phyloP scores from a whole-genome alignment of 2,797 vertebrate genomes.

The Pangasius sanitwongsei region DNA sequence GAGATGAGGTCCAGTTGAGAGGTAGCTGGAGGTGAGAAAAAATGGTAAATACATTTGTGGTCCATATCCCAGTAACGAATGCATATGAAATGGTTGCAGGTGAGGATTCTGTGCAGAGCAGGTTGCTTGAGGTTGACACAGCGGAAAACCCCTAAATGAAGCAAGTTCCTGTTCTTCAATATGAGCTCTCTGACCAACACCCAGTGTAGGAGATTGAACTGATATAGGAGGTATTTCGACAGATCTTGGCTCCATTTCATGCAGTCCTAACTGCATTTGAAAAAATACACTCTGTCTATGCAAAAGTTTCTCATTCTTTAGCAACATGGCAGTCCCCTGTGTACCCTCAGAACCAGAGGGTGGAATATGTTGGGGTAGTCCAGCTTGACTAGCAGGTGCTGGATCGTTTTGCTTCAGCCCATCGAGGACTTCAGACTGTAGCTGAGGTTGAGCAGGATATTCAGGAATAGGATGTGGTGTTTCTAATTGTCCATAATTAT shows the following conservation, averaged over 20 bases:
- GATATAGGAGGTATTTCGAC: not conserved
- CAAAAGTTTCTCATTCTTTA: not conserved
- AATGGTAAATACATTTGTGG: not conserved
- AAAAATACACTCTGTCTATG: not conserved
- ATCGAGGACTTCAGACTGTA: not conserved
- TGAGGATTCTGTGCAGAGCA: not conserved
- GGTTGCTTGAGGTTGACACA: not conserved
- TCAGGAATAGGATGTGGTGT: conserved; percentile 8
- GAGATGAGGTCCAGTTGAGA: not conserved
- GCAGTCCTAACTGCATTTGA: not conserved
- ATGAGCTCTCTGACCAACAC: not conserved
- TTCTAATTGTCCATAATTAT: not conserved
- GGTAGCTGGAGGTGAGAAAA: not conserved
- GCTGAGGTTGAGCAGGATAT: not conserved
- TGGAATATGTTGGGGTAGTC: not conserved
- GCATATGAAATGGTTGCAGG: not conserved
- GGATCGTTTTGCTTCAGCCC: not conserved
- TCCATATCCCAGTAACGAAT: not conserved
- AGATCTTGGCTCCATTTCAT: not conserved
- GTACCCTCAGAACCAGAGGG: not conserved
- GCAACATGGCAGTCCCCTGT: not conserved
- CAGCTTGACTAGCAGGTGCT: not conserved
- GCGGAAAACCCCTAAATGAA: not conserved
- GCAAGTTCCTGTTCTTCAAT: not conserved
- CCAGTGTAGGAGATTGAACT: not conserved